Percentiles rank a stretch among this genome's conserved stretches.
phyloP scores from a whole-genome alignment of 2,888 invertebrate species.

The Chrysotoxum bicinctum region DNA sequence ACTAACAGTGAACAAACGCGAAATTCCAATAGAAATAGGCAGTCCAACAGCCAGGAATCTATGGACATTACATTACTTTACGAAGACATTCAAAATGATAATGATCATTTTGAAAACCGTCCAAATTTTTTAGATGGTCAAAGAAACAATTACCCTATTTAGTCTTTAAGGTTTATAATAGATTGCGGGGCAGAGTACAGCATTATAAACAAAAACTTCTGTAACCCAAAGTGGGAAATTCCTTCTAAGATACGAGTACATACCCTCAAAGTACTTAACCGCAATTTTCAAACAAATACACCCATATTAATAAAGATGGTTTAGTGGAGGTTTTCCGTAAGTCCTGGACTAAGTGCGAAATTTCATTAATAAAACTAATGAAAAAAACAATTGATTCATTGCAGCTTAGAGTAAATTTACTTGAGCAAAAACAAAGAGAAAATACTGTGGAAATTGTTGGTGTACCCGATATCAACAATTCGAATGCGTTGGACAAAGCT shows the following conservation, averaged over 20 bases:
- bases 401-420: too few species aligned
- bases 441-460: too few species aligned
- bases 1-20: neutral
- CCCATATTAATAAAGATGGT: too few species aligned
- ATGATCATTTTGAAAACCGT: neutral
- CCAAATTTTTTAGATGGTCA: neutral
- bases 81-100: neutral
- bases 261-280: slow-evolving; percentile 5
- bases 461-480: too few species aligned
- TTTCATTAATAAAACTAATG: too few species aligned
- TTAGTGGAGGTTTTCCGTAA: too few species aligned
- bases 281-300: neutral
- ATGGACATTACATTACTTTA: neutral
- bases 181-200: neutral
- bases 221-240: neutral
- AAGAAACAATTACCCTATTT: slow-evolving; percentile 1
- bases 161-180: neutral
- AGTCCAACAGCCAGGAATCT: neutral
- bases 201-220: neutral
- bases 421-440: too few species aligned
- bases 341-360: too few species aligned
- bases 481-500: too few species aligned
- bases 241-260: neutral
- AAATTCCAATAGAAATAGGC: neutral
- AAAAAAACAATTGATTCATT: too few species aligned